A percentile compares a stretch with the other conserved stretches of the same genome.
Evolutionary conservation across 1,140 invertebrate species (phyloP).

Genomic region (Mylabris phalerata): DNA sequence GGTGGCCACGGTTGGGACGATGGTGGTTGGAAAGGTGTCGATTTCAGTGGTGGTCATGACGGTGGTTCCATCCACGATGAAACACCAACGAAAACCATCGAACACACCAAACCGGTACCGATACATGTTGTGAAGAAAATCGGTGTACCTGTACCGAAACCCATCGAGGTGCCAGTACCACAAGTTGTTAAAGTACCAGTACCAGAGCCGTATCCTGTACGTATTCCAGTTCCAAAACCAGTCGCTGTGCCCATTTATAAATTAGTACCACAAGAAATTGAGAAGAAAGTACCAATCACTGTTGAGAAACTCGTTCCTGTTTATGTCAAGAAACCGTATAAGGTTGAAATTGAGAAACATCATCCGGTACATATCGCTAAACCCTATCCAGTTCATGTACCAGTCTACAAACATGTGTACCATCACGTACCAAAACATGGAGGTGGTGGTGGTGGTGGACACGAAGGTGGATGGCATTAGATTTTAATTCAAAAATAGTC

Average conservation of each 20-base stretch:
- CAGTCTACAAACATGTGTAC: conserved; percentile 73
- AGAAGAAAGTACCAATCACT: conserved; percentile 67
- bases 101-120: conserved; percentile 60
- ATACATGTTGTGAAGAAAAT: conserved; percentile 69
- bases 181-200: conserved; percentile 68
- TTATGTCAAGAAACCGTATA: conserved; percentile 68
- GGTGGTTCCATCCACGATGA: conserved; percentile 35
- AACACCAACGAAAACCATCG: conserved; percentile 50
- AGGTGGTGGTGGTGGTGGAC: conserved; percentile 20
- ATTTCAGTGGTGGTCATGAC: conserved; percentile 16
- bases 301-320: conserved; percentile 71
- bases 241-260: conserved; percentile 68
- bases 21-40: conserved; percentile 7
- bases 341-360: conserved; percentile 70
- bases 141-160: conserved; percentile 66
- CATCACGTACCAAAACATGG: conserved; percentile 37
- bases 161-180: conserved; percentile 63
- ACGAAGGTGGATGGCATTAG: conserved; percentile 24
- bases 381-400: conserved; percentile 71
- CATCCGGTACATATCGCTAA: conserved; percentile 64
- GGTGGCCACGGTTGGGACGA: conserved; percentile 18
- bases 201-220: conserved; percentile 66
- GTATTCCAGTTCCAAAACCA: conserved; percentile 62
- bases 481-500: conserved; percentile 4
- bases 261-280: conserved; percentile 55